Evolutionary conservation across 2,888 invertebrate species (phyloP).

Genomic region (Crocallis elinguaria): DNA sequence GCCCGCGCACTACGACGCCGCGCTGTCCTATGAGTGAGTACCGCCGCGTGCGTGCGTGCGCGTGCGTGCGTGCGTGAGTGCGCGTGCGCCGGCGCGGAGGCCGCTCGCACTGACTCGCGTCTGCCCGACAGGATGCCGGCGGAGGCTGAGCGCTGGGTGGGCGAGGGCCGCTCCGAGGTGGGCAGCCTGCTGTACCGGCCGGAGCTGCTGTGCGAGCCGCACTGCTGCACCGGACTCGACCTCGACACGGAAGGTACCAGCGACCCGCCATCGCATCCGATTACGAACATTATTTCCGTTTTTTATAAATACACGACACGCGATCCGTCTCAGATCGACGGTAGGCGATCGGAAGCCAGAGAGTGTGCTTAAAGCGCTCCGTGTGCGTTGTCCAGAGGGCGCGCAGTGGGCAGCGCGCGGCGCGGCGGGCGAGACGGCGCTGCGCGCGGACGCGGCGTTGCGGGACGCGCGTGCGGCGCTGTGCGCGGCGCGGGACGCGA

Average conservation of each 20-base stretch:
- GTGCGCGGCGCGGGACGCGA: slow-evolving; percentile 3
- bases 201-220: slow-evolving; percentile 87
- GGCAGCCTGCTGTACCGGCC: slow-evolving; percentile 90
- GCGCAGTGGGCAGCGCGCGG: slow-evolving; percentile 47
- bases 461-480: slow-evolving; percentile 34
- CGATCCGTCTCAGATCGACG: no score
- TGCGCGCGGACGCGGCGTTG: slow-evolving; percentile 37
- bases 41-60: no score
- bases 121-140: slow-evolving; percentile 1
- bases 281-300: no score
- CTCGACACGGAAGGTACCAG: slow-evolving; percentile 85
- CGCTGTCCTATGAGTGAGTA: slow-evolving; percentile 81
- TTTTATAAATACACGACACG: no score
- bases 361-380: no score
- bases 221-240: slow-evolving; percentile 91
- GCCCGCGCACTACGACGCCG: slow-evolving; percentile 75
- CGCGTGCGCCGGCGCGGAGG: no score
- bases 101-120: no score
- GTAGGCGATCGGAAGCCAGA: no score
- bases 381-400: slow-evolving; percentile 47
- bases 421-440: slow-evolving; percentile 31
- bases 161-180: slow-evolving; percentile 66
- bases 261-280: no score
- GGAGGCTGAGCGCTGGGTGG: slow-evolving; percentile 46
- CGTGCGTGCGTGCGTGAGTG: no score